phyloP scores from a whole-genome alignment of 1,140 invertebrate species.

The Microplitis demolitor region DNA sequence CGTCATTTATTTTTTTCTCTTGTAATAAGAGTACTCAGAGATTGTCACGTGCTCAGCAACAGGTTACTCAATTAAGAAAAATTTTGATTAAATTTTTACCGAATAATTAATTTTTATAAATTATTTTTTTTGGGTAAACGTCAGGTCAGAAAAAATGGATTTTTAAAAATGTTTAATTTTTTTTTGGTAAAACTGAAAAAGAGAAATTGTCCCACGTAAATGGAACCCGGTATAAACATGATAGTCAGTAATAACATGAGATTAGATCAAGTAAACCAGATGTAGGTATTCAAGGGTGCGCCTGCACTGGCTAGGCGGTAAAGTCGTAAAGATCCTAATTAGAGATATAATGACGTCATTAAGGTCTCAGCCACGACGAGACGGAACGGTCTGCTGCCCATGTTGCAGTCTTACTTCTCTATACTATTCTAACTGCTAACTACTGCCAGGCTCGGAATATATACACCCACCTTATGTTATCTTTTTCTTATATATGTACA shows the following conservation, averaged over 20 bases:
- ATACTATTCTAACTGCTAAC: constrained; percentile 35
- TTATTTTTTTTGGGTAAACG: too few species aligned
- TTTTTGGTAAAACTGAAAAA: not conserved
- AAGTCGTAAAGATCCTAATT: constrained; percentile 53
- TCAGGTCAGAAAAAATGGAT: too few species aligned
- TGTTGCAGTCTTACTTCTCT: constrained; percentile 34
- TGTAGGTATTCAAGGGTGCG: constrained; percentile 8
- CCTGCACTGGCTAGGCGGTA: constrained; percentile 3
- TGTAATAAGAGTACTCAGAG: too few species aligned
- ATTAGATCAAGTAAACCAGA: not conserved
- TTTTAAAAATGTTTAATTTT: not conserved
- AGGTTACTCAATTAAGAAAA: too few species aligned
- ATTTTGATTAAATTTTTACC: too few species aligned
- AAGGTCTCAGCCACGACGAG: constrained; percentile 55
- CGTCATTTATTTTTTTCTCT: too few species aligned
- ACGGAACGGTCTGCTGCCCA: constrained; percentile 54
- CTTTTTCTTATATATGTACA: not conserved
- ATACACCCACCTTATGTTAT: constrained; percentile 11
- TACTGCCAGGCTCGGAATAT: constrained; percentile 3
- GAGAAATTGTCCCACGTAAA: not conserved
- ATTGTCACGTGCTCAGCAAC: too few species aligned
- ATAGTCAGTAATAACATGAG: not conserved
- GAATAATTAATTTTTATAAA: too few species aligned
- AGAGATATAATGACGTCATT: constrained; percentile 59
- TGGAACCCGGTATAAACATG: not conserved